phyloP scores from a whole-genome alignment of 2,888 invertebrate genomes.

The Pseudococcus longispinus region DNA sequence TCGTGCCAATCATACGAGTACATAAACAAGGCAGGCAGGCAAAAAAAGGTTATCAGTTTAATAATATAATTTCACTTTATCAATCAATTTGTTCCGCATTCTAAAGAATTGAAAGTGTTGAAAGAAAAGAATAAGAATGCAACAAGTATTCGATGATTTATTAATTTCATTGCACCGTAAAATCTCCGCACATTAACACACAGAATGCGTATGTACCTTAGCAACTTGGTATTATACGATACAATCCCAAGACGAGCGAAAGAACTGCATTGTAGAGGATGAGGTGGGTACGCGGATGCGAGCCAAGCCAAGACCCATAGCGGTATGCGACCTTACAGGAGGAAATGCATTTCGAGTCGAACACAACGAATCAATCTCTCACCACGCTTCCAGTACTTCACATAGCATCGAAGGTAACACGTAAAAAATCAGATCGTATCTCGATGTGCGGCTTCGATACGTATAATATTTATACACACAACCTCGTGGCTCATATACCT shows the following conservation, averaged over 20 bases:
- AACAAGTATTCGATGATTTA: not conserved
- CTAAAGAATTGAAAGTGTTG: slow-evolving; percentile 7
- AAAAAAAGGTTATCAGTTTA: not conserved
- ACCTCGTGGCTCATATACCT: not conserved
- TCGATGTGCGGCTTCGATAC: not conserved
- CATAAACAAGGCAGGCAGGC: not conserved
- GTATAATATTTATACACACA: not conserved
- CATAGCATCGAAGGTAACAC: not conserved
- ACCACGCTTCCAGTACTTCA: not conserved
- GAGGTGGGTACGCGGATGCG: too few species aligned
- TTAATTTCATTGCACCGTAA: slow-evolving; percentile 38
- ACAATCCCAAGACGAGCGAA: not conserved
- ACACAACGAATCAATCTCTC: not conserved
- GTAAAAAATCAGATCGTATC: not conserved
- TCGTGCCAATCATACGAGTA: not conserved
- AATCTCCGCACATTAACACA: not conserved
- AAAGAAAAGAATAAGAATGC: not conserved
- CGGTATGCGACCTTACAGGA: slow-evolving; percentile 14
- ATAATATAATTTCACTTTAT: slow-evolving; percentile 35
- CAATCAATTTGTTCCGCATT: slow-evolving; percentile 36
- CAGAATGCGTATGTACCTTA: not conserved
- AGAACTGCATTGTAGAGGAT: not conserved
- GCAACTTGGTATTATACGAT: too few species aligned
- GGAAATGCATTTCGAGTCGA: not conserved
- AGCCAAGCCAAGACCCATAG: too few species aligned